phyloP scores from a whole-genome alignment of 1,140 invertebrate species.

The Trigoniulus corallinus region DNA sequence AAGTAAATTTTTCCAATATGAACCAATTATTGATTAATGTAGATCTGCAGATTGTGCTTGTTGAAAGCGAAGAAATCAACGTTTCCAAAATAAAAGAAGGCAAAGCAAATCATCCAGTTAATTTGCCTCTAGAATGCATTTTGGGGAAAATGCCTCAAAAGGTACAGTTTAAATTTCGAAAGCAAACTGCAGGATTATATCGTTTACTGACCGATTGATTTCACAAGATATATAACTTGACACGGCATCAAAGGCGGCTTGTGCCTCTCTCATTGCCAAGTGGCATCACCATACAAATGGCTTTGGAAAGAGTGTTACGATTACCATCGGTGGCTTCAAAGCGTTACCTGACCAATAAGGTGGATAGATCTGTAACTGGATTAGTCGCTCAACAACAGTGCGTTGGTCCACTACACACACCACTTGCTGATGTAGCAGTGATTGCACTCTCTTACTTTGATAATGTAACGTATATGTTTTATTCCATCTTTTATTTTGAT shows the following conservation, averaged over 20 bases:
- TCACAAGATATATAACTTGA: slow-evolving; percentile 17
- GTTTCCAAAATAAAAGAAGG: slow-evolving; percentile 21
- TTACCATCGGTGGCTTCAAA: slow-evolving; percentile 87
- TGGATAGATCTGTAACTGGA: slow-evolving; percentile 92
- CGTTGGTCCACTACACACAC: slow-evolving; percentile 87
- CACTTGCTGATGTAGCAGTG: slow-evolving; percentile 86
- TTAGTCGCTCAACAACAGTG: slow-evolving; percentile 93
- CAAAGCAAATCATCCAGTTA: slow-evolving; percentile 47
- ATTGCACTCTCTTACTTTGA: slow-evolving; percentile 55
- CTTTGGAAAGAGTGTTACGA: slow-evolving; percentile 62
- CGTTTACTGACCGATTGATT: neutral
- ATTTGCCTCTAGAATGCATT: slow-evolving; percentile 75
- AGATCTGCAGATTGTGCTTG: slow-evolving; percentile 36
- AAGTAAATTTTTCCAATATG: neutral
- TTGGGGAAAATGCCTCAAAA: slow-evolving; percentile 74
- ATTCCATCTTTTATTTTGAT: neutral
- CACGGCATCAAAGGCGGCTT: slow-evolving; percentile 5
- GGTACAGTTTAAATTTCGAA: slow-evolving; percentile 22
- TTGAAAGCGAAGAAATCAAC: slow-evolving; percentile 33
- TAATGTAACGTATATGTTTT: slow-evolving; percentile 12
- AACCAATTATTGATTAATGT: neutral
- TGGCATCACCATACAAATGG: slow-evolving; percentile 38
- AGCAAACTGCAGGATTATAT: neutral
- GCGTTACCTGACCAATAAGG: slow-evolving; percentile 83
- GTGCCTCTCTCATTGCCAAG: slow-evolving; percentile 34